Base-by-base conservation (phyloP, 2,797 vertebrate species). In the Hephaestus fuliginosus region DNA sequence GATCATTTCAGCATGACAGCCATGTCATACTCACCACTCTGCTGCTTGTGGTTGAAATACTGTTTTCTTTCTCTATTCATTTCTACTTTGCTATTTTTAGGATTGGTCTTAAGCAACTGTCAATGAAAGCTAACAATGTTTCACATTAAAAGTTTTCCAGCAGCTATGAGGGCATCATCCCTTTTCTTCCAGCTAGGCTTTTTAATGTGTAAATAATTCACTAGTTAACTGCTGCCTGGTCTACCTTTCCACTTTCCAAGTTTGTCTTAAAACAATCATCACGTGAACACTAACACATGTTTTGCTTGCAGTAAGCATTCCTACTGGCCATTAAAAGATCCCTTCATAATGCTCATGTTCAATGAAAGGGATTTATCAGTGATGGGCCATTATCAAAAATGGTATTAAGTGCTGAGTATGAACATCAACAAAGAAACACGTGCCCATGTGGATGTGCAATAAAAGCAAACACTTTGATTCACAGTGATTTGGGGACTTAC, bases 401-500 rank as follows among this genome's bases (percentile, higher is more conserved):
- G 10, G 55, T 9, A 43, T 22, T 49, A 36, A 4, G 36, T 39
- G 36, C 8, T 3, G 10, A 41, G n/a, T 57, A 39, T 39, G 10
- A 48, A 36, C 51, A n/a, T n/a, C 10, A 13, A 30, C 5, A 44
- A 52, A 33, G 7, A 51, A 58, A 78, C 39, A 51, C 9, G 6
- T 63, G 7, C 22, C 4, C 14, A 6, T 10, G 25, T 58, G 5
- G 43, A 57, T 9, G 36, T 39, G 9, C 20, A 63, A 10, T 7
- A 33, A 22, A 51, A 22, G 13, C 25, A 63, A 44, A 58, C 14
- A 43, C 14, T 56, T 5, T 0, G 11, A 61, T 33, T 49, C 3
- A 9, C 12, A 3, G 3, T 28, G 39, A 68, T 28, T 12, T 22
- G 1, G 44, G 17, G 17, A 97, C 98, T 98, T 94, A 99, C 98